Conservation (phyloP, 2,113 vertebrate genomes). For the Nyctereutes procyonoides region DNA sequence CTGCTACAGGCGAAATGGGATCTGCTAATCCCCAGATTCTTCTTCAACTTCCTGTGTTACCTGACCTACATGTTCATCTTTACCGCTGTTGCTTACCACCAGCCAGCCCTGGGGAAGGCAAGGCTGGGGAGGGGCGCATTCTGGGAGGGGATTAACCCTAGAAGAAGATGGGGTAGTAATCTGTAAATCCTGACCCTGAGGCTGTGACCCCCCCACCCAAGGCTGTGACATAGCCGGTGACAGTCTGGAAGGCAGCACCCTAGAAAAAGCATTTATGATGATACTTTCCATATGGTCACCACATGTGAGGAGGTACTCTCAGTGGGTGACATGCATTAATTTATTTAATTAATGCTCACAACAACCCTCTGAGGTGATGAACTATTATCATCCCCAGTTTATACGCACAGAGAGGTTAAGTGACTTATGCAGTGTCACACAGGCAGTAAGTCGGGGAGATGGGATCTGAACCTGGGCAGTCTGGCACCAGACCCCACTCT, state of each 20-base stretch:
- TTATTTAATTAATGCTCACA: background rate
- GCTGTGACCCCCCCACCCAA: background rate
- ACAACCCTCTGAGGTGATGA: background rate
- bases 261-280: accelerated
- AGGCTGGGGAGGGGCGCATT: accelerated
- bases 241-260: background rate
- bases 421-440: background rate
- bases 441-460: background rate
- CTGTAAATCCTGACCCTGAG: background rate
- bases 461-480: background rate
- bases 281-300: background rate
- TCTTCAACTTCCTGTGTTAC: constrained; percentile 91
- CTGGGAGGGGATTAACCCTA: background rate
- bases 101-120: constrained; percentile 85
- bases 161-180: background rate
- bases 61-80: constrained; percentile 91
- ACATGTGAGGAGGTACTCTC: background rate
- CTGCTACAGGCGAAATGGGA: constrained; percentile 96
- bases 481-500: background rate
- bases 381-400: background rate
- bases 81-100: constrained; percentile 90
- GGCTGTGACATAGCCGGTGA: background rate
- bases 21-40: constrained; percentile 90
- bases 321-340: background rate
- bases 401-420: background rate